Evolutionary conservation across 2,888 invertebrate species (phyloP), one percentile per base, ranked within the genome.

Genomic region (Tenthredo livida): DNA sequence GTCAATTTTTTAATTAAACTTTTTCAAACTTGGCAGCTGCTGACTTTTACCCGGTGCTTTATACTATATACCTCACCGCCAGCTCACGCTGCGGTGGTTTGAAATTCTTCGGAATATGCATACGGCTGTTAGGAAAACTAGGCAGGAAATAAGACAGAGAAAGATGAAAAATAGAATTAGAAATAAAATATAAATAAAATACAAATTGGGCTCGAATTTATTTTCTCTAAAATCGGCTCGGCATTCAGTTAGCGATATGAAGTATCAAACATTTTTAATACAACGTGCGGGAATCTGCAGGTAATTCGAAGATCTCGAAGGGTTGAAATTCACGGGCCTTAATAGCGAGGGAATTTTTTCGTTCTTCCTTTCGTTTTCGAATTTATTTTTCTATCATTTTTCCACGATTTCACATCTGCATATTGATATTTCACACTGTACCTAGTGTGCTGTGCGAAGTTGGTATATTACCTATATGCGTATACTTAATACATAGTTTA

Each of bases 1-100:
- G 65, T 61, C n/a, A 82, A 65, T 82, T 65, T 82, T 43, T 65
- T 82, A 82, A 82, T 82, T 82, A 82, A 82, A 65, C 82, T 82
- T 82, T 82, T 82, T 78, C 54, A 70, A 70, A 37, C 17, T 37
- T 70, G 37, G 70, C 37, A 70, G 70, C 70, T 70, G 70, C 70
- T 70, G 70, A 70, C 70, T 70, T 70, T 7, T 9, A 47, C 47
- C 15, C 47, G 47, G 47, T 47, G 47, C 47, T 47, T 47, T 47
- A 47, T 47, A 43, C 10, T 12, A 7, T 43, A 9, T 43, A n/a
- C n/a, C 40, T 47, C 15, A 15, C 47, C 47, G 15, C 12, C 15
- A 37, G 37, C 47, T 47, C 3, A 15, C 15, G 47, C 47, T 47
- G 47, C 47, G 15, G 12, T 47, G 47, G 12, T 47, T 47, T 12